Evolutionary conservation across 1,140 invertebrate genomes (phyloP), one percentile per base, ranked within the genome.

Genomic region (Zaprionus vittiger): DNA sequence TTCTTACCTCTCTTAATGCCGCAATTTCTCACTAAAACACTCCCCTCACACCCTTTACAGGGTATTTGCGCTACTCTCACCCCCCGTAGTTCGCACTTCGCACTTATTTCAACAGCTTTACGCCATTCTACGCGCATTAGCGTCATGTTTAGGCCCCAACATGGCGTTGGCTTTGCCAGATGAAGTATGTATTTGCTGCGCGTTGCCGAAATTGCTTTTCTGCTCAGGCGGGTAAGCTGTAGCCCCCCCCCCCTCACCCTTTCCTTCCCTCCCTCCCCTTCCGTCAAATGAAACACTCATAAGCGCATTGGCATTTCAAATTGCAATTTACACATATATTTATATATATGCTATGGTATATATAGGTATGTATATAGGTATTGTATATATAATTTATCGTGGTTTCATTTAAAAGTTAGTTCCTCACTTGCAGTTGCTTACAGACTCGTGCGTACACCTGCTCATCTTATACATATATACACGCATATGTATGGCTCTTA

Each of bases 141-240:
- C 75, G 65, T 65, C 70, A 57, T 60, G 79, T 63, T 82, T 84
- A 77, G 83, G 72, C 55, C 44, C 24, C 54, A 14, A 34, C 34
- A 54, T 56, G 57, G 49, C 24, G 26, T 47, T 67, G 64, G 70
- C 52, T 77, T 73, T 67, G 71, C 59, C 37, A 80, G 71, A 73
- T 66, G 71, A 78, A 79, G 80, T 65, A 72, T 77, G 81, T 74
- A 66, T 84, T 79, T 79, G 76, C 82, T 85, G 20, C 67, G 76
- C 69, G 34, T 52, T 54, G 47, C 55, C 60, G 59, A 76, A 76
- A 76, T 76, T 76, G 68, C 62, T 71, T 65, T 64, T 76, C 67
- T 71, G 71, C 52, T 59, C 38, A 6, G n/a, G 15, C 15, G 26
- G 20, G 11, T 37, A 12, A 37, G 26, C 26, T 28, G 26, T 28